These are phyloP conservation scores for Rhabditoides inermis DNA, from an alignment of 2,888 invertebrate species.

Conservation along the genomic window DNA sequence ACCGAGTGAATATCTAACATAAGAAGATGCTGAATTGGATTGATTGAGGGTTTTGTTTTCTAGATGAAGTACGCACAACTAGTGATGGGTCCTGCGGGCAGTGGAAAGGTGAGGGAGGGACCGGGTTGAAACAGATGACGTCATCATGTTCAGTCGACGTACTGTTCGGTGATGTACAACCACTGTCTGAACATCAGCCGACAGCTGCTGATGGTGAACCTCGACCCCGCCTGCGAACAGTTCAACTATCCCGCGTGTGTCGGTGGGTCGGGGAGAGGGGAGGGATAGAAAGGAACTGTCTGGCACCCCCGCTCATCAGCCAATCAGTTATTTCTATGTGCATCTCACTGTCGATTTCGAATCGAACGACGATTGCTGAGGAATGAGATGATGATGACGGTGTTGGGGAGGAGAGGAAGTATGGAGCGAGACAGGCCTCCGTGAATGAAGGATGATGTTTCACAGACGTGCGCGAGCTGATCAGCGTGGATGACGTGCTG, in stretches of 20 bases:
- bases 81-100: conserved; percentile 91
- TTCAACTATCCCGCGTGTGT: conserved; percentile 81
- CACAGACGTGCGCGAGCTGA: conserved; percentile 68
- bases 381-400: no score
- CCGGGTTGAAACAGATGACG: background rate
- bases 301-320: no score
- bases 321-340: no score
- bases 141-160: conserved; percentile 37
- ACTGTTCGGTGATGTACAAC: conserved; percentile 63
- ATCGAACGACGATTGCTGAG: no score
- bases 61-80: conserved; percentile 76
- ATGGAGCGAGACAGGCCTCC: background rate
- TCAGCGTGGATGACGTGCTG: conserved; percentile 90
- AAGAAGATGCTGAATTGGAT: no score
- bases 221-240: conserved; percentile 94
- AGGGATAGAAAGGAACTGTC: no score
- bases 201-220: conserved; percentile 71
- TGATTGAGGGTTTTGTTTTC: no score
- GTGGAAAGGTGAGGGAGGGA: conserved; percentile 73
- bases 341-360: no score
- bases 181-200: conserved; percentile 68
- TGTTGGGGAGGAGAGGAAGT: background rate
- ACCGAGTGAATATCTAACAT: no score
- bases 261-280: no score
- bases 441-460: conserved; percentile 16